Evolutionary conservation across 1,140 invertebrate genomes (phyloP).

Genomic region (Archegozetes longisetosus): DNA sequence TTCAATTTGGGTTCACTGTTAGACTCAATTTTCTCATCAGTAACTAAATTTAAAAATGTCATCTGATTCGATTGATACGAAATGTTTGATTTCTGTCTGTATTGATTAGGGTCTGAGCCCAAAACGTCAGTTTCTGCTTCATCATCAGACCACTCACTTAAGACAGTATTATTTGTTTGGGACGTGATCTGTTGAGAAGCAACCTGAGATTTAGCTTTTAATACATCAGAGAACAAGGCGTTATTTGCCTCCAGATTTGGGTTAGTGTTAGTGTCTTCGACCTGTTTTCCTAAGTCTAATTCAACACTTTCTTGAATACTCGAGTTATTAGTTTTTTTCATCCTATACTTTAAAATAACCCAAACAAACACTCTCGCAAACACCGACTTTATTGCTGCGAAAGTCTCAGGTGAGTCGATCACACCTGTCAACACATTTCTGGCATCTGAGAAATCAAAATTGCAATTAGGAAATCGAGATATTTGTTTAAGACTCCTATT

Average conservation of each 20-base stretch:
- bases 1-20: too few species aligned
- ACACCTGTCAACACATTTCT: slow-evolving; percentile 35
- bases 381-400: slow-evolving; percentile 26
- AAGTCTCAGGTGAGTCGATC: slow-evolving; percentile 32
- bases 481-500: neutral
- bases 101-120: too few species aligned
- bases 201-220: too few species aligned
- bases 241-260: neutral
- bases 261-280: neutral
- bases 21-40: too few species aligned
- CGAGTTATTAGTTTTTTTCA: neutral
- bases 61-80: too few species aligned
- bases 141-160: too few species aligned
- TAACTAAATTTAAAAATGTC: too few species aligned
- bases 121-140: too few species aligned
- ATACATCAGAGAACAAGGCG: too few species aligned
- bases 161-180: too few species aligned
- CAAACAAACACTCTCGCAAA: slow-evolving; percentile 32
- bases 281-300: neutral
- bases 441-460: slow-evolving; percentile 25
- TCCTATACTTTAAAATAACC: slow-evolving; percentile 30
- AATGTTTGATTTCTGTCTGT: too few species aligned
- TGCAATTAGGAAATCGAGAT: neutral
- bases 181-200: too few species aligned
- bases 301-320: neutral